phyloP scores from a whole-genome alignment of 2,797 vertebrate species.

The Brachyrhaphis roseni region DNA sequence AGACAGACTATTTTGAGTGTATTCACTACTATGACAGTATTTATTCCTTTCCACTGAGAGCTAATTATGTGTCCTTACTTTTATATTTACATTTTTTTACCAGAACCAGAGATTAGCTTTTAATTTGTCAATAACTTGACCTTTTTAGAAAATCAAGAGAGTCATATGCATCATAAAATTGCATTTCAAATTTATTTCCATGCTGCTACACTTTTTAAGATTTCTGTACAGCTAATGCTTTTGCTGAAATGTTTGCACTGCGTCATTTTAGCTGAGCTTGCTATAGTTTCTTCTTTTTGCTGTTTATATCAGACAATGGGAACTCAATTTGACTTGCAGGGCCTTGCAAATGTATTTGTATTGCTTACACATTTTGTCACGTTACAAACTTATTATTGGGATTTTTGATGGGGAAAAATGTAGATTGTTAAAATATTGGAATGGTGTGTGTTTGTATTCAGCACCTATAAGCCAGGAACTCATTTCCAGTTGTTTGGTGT shows the following conservation, averaged over 20 bases:
- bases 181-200: not conserved
- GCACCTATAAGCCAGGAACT: not conserved
- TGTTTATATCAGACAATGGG: not conserved
- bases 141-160: conserved; percentile 10
- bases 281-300: not conserved
- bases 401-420: not conserved
- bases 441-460: not conserved
- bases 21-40: conserved; percentile 22
- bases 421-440: not conserved
- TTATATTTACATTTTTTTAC: conserved; percentile 25
- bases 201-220: conserved; percentile 10
- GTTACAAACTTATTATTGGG: not conserved
- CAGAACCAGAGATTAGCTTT: not conserved
- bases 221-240: conserved; percentile 1
- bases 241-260: conserved; percentile 12
- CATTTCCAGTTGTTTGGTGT: not conserved
- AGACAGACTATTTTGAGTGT: conserved; percentile 2
- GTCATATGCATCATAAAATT: not conserved
- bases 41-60: conserved; percentile 52
- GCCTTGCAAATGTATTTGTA: not conserved
- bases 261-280: not conserved
- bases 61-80: conserved; percentile 48
- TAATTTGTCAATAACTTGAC: conserved; percentile 6
- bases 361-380: not conserved
- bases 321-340: not conserved